A percentile compares a stretch with the other conserved stretches of the same genome.
These are phyloP conservation scores for Dolichoris vasculosae DNA, from an alignment of 1,140 invertebrate species.

Conservation along the genomic window DNA sequence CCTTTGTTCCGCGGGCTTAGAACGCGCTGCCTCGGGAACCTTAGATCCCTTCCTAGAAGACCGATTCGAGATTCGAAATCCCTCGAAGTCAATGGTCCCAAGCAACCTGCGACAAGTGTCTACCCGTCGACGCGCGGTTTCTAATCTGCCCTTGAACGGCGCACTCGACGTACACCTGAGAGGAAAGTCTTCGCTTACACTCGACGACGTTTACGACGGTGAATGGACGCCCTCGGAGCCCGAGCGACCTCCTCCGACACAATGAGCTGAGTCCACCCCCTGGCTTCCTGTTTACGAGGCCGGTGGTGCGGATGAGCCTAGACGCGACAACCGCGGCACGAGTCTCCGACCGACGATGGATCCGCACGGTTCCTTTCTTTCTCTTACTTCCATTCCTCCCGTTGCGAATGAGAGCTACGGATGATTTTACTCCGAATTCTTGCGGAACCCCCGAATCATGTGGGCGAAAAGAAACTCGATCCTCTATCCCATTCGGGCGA, in stretches of 20 bases:
- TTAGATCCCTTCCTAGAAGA: slow-evolving; percentile 52
- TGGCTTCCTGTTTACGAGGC: neutral
- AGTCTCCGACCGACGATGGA: neutral
- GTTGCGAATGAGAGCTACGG: neutral
- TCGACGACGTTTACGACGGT: neutral
- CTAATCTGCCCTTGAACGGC: slow-evolving; percentile 46
- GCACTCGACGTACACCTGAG: neutral
- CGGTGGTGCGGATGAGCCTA: neutral
- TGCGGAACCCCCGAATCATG: neutral
- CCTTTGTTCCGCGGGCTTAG: slow-evolving; percentile 34
- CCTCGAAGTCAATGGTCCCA: slow-evolving; percentile 46
- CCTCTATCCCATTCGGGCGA: neutral
- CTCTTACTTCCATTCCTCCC: neutral
- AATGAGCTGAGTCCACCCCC: neutral
- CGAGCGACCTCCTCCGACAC: neutral
- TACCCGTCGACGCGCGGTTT: slow-evolving; percentile 26
- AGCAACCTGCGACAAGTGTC: slow-evolving; percentile 41
- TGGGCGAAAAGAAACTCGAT: neutral
- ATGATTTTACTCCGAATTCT: neutral
- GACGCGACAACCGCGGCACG: neutral
- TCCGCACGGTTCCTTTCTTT: neutral
- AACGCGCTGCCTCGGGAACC: slow-evolving; percentile 9
- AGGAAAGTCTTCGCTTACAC: neutral
- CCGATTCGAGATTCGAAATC: slow-evolving; percentile 44
- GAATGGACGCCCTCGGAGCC: neutral